Evolutionary conservation across 2,797 vertebrate species (phyloP).

Genomic region (Hoplostethus atlanticus): DNA sequence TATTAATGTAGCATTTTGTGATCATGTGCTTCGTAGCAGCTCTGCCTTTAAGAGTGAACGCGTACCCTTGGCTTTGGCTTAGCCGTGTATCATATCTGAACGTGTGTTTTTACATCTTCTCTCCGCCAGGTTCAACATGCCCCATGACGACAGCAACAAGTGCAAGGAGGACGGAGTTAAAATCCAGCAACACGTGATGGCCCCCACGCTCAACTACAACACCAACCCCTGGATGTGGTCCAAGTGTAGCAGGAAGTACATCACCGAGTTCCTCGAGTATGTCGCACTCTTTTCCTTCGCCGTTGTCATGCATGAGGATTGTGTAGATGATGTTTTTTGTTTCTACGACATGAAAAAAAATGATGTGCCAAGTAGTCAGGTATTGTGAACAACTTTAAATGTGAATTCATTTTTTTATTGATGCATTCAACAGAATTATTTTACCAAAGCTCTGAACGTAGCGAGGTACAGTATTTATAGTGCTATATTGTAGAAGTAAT

Average conservation of each 20-base stretch:
- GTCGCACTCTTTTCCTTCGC: conserved; percentile 63
- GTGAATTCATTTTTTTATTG: neutral
- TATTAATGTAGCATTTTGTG: neutral
- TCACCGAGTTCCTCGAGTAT: conserved; percentile 99
- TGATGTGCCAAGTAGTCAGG: neutral
- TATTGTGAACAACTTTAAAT: conserved; percentile 1
- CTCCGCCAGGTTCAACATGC: conserved; percentile 95
- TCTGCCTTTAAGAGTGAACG: too few relatives aligned
- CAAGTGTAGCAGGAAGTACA: conserved; percentile 98
- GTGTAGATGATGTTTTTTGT: conserved; percentile 6
- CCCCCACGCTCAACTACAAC: conserved; percentile 96
- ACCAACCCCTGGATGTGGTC: conserved; percentile 99
- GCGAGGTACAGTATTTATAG: neutral
- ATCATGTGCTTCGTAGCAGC: too few relatives aligned
- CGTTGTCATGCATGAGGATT: conserved; percentile 17
- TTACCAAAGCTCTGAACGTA: neutral
- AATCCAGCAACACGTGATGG: conserved; percentile 97
- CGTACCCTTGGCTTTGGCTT: neutral
- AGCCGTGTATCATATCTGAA: neutral
- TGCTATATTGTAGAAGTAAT: neutral
- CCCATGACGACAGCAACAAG: conserved; percentile 97
- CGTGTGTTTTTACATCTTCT: conserved; percentile 8
- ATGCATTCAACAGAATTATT: neutral
- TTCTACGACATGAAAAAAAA: too few relatives aligned
- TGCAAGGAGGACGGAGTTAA: conserved; percentile 97